Evolutionary conservation across 2,797 vertebrate genomes (phyloP).

Genomic region (Dermochelys coriacea): DNA sequence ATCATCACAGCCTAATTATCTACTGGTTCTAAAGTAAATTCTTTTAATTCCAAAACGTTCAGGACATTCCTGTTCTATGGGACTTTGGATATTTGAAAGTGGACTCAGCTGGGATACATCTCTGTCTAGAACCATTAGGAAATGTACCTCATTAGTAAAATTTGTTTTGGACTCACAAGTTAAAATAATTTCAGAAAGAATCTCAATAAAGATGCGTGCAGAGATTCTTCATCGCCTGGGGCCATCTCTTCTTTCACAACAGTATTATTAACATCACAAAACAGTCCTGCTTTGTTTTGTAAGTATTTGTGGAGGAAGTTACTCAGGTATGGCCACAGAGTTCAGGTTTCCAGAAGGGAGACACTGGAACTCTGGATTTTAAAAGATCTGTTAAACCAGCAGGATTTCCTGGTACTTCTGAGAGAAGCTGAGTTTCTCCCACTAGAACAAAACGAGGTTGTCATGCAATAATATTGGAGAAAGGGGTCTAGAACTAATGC

Average conservation of each 20-base stretch:
- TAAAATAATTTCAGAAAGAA: neutral
- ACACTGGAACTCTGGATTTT: neutral
- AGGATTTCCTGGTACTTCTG: neutral
- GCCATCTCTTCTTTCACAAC: too few species aligned
- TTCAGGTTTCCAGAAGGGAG: neutral
- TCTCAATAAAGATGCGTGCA: neutral
- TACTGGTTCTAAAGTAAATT: neutral
- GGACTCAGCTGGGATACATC: neutral
- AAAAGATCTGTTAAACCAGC: neutral
- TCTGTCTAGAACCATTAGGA: neutral
- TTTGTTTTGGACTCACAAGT: neutral
- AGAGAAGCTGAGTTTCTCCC: neutral
- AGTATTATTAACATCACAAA: neutral
- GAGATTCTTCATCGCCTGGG: neutral
- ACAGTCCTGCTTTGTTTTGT: neutral
- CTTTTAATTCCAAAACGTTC: neutral
- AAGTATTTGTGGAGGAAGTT: neutral
- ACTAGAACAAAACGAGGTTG: neutral
- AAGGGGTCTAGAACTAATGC: neutral
- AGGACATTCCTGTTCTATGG: neutral
- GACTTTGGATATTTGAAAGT: neutral
- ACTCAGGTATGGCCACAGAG: neutral
- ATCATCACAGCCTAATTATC: neutral
- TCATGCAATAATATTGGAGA: accelerated
- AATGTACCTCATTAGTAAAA: neutral